phyloP scores from a whole-genome alignment of 2,888 invertebrate genomes.

The Caenorhabditis angaria region DNA sequence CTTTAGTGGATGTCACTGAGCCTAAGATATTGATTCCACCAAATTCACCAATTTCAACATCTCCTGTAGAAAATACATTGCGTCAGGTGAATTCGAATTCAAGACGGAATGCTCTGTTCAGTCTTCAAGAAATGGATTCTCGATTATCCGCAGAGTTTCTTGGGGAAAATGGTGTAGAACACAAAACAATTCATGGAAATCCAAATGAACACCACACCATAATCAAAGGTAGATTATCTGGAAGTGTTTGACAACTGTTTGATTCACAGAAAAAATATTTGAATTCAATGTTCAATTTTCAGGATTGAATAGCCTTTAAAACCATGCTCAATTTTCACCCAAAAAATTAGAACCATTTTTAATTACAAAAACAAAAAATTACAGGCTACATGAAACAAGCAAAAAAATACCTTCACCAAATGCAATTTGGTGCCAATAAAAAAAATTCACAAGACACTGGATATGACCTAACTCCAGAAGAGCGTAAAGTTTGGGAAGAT shows the following conservation, averaged over 20 bases:
- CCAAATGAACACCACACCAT: conserved; percentile 41
- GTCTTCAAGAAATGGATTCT: conserved; percentile 39
- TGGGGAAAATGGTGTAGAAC: conserved; percentile 32
- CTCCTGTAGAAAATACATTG: conserved; percentile 25
- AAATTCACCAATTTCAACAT: conserved; percentile 9
- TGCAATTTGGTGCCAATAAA: conserved; percentile 48
- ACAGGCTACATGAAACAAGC: conserved; percentile 64
- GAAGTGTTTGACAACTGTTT: too few relatives aligned
- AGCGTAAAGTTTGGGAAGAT: conserved; percentile 63
- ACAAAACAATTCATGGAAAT: conserved; percentile 35
- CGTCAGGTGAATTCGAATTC: conserved; percentile 22
- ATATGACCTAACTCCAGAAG: conserved; percentile 59
- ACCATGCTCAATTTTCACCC: too few relatives aligned
- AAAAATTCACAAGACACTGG: conserved; percentile 49
- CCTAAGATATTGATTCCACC: conserved; percentile 31
- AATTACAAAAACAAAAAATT: conserved; percentile 13
- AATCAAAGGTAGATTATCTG: conserved; percentile 42
- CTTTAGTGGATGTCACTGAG: conserved; percentile 27
- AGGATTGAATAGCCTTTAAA: too few relatives aligned
- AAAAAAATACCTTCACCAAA: conserved; percentile 57
- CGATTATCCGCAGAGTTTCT: conserved; percentile 13
- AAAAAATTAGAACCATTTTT: too few relatives aligned
- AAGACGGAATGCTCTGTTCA: conserved; percentile 51
- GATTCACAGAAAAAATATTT: too few relatives aligned
- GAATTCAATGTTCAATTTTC: too few relatives aligned